These are phyloP conservation scores for Brotula barbata DNA, from an alignment of 2,797 vertebrate species.

Conservation along the genomic window DNA sequence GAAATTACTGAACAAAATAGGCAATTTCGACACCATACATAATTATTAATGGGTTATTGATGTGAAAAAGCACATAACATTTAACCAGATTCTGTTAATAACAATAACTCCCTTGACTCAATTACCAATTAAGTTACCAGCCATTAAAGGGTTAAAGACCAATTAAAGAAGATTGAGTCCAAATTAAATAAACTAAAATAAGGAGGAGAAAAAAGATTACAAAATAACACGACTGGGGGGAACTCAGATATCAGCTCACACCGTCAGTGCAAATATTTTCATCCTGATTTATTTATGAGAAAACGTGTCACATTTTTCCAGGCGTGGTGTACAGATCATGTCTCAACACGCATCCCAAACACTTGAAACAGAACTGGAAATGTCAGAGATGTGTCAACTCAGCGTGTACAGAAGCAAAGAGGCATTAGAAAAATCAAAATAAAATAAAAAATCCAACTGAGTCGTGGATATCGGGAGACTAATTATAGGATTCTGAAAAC, in stretches of 20 bases:
- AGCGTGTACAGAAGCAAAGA: background rate
- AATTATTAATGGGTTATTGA: too few species aligned
- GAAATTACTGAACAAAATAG: too few species aligned
- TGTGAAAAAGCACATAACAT: too few species aligned
- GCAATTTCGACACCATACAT: too few species aligned
- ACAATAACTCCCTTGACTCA: too few species aligned
- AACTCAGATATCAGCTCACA: background rate
- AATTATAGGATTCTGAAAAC: too few species aligned
- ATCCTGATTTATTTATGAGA: constrained; percentile 8
- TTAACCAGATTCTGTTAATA: too few species aligned
- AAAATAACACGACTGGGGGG: background rate
- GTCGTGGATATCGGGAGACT: too few species aligned
- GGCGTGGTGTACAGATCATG: background rate
- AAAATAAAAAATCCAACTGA: too few species aligned
- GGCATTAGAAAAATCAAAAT: too few species aligned
- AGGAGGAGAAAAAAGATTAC: background rate
- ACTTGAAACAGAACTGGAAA: background rate
- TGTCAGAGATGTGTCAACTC: background rate
- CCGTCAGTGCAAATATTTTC: background rate
- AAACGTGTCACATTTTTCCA: background rate
- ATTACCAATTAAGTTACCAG: too few species aligned
- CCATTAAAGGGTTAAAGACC: constrained; percentile 32
- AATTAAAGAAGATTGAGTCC: constrained; percentile 31
- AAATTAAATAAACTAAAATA: constrained; percentile 20
- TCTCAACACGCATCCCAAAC: background rate